Base-by-base conservation (phyloP, 2,888 invertebrate genomes). In the Crepidodera aurea region DNA sequence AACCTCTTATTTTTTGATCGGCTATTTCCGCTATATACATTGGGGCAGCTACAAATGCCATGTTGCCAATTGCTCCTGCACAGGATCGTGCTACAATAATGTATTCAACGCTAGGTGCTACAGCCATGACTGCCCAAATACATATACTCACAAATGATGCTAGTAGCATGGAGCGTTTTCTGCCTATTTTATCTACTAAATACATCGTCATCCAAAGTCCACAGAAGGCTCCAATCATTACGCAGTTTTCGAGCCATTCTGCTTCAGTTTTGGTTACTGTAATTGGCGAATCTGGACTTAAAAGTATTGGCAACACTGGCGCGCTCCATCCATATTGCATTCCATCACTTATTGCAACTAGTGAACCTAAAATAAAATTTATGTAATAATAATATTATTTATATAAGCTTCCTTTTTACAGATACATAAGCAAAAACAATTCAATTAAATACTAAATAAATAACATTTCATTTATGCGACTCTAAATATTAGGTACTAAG, bases 291-390 rank as follows among this genome's bases (percentile, higher is more conserved):
- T 60, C 72, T 1, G 66, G 69, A 5, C 66, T 59, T 60, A 76
- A 66, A 12, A 81, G 71, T 2, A 79, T 69, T 12, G 60, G 60
- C 6, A 60, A 12, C 25, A 50, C 79, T n/a, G 81, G 81, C 2
- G 81, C 77, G n/a, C 80, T 78, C 81, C 81, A 81, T 10, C 79
- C 80, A 48, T 81, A 81, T 66, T 80, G 79, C 78, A 81, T 81
- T 34, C 81, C 81, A 75, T 81, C 81, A 19, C 79, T 78, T 40
- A 81, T 75, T 13, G 79, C 79, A 42, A 78, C 77, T 19, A 81
- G 59, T 2, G 79, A 80, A 62, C 77, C 81, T 81, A 71, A 32
- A 78, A 78, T 12, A 37, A 7, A 37, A 18, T 12, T 46, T n/a
- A n/a, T n/a, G n/a, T n/a, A n/a, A n/a, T n/a, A n/a, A n/a, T n/a